phyloP scores from a whole-genome alignment of 2,888 invertebrate species.

The Stenodema calcarata region DNA sequence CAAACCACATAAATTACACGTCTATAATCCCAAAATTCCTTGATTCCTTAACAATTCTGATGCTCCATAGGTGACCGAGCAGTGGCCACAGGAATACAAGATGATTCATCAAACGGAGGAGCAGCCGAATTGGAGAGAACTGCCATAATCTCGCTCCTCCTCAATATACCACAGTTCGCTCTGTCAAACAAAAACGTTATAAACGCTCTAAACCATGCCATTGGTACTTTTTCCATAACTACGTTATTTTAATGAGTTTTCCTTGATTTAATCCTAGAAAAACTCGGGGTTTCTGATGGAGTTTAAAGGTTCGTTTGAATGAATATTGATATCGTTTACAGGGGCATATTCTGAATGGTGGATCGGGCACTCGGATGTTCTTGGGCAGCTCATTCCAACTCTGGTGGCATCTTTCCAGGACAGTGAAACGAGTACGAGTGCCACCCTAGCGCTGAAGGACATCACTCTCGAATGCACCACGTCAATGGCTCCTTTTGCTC shows the following conservation, averaged over 20 bases:
- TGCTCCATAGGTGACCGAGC: background rate
- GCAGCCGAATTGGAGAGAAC: slow-evolving; percentile 19
- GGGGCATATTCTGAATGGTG: slow-evolving; percentile 87
- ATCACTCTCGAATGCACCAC: slow-evolving; percentile 81
- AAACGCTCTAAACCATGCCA: slow-evolving; percentile 76
- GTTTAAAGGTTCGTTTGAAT: background rate
- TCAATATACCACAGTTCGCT: slow-evolving; percentile 45
- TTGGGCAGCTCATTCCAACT: slow-evolving; percentile 73
- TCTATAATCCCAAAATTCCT: too few species aligned
- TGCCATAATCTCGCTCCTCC: slow-evolving; percentile 48
- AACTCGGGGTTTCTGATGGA: too few species aligned
- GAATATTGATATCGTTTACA: background rate
- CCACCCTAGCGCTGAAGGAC: slow-evolving; percentile 88
- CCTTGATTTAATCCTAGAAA: background rate
- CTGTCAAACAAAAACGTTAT: slow-evolving; percentile 68
- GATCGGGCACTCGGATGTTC: slow-evolving; percentile 71
- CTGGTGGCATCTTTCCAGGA: slow-evolving; percentile 70
- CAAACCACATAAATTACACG: too few species aligned
- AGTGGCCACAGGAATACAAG: background rate
- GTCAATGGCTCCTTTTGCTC: slow-evolving; percentile 77
- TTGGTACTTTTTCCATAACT: slow-evolving; percentile 63
- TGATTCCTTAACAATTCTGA: too few species aligned
- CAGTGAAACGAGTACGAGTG: slow-evolving; percentile 74
- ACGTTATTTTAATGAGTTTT: slow-evolving; percentile 61
- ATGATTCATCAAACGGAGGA: background rate